Percentiles rank a stretch among this genome's conserved stretches.
These are phyloP conservation scores for Macaca nemestrina DNA, from an alignment of 2,113 vertebrate genomes.

Conservation along the genomic window DNA sequence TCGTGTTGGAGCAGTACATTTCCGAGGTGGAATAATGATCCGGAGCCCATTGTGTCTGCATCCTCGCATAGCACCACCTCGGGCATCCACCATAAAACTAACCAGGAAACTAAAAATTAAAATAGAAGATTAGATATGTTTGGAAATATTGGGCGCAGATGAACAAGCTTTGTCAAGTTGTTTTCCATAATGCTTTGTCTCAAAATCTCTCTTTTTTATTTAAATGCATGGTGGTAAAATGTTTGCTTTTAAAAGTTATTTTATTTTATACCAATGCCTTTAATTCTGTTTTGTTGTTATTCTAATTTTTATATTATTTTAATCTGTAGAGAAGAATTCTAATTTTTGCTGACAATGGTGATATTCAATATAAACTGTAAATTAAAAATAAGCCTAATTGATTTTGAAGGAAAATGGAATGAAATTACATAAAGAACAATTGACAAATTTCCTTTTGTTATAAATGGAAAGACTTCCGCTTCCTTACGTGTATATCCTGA, in stretches of 20 bases:
- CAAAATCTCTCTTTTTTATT: neutral
- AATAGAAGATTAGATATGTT: constrained; percentile 31
- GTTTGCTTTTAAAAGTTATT: neutral
- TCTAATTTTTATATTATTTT: neutral
- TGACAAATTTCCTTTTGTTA: neutral
- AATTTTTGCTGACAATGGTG: neutral
- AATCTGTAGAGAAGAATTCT: neutral
- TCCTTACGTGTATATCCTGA: neutral
- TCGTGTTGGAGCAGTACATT: constrained; percentile 96
- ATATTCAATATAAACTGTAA: neutral
- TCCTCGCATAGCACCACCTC: constrained; percentile 97
- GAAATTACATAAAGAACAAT: neutral
- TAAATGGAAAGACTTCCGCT: neutral
- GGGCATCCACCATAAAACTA: constrained; percentile 99
- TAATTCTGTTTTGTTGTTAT: neutral
- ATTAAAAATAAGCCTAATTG: neutral
- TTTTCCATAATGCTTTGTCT: neutral
- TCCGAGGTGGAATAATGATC: constrained; percentile 96
- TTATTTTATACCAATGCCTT: neutral
- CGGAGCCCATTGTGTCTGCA: constrained; percentile 97
- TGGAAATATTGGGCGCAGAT: accelerated
- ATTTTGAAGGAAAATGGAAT: constrained; percentile 2
- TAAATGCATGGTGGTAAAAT: neutral
- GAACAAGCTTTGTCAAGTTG: neutral
- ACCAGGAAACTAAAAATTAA: constrained; percentile 93